Base-by-base conservation (phyloP, 53 echinoderm and acorn worm genomes). In the Paracentrotus lividus region DNA sequence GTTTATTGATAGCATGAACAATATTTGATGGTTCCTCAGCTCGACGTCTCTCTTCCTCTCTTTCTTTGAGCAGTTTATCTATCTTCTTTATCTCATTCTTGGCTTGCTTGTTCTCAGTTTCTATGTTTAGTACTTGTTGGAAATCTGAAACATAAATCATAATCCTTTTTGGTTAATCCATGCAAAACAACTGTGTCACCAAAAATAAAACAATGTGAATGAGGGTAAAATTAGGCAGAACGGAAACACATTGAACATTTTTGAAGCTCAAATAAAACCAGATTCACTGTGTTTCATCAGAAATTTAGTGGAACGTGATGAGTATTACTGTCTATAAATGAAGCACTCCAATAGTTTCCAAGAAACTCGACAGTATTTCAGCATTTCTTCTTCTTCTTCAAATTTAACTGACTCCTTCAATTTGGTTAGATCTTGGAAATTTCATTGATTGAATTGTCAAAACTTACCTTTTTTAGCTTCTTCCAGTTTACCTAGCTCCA, bases 21-120 rank as follows among this genome's bases (percentile, higher is more conserved):
- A 96, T 86, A 68, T 96, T 96, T 34, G 95, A 81, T 40, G 93
- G 94, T 66, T 94, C 96, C 45, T 95, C 94, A 56, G 55, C 92
- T 60, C 93, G 55, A 78, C 84, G 85, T 87, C 96, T 96, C 84
- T 94, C 92, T 60, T 97, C 96, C 42, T 95, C 94, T 85, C 81
- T 91, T 81, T 96, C 94, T 55, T 94, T 95, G 24, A 93, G 68
- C 27, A 97, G 88, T 67, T 85, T 93, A 67, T 96, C 95, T 34
- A 98, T 97, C 93, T 93, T 98, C 90, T 96, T 97, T 31, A 99
- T 93, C 95, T 99, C 99, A 52, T 96, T 44, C 29, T 85, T 78
- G 44, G 99, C 99, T 31, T 96, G 99, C 59, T 99, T 99, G 94
- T 99, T 99, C 85, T 95, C 88, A 27, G 99, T 94, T 75, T 99